These are phyloP conservation scores for Ochlodes sylvanus DNA, from an alignment of 2,888 invertebrate genomes.

Conservation along the genomic window DNA sequence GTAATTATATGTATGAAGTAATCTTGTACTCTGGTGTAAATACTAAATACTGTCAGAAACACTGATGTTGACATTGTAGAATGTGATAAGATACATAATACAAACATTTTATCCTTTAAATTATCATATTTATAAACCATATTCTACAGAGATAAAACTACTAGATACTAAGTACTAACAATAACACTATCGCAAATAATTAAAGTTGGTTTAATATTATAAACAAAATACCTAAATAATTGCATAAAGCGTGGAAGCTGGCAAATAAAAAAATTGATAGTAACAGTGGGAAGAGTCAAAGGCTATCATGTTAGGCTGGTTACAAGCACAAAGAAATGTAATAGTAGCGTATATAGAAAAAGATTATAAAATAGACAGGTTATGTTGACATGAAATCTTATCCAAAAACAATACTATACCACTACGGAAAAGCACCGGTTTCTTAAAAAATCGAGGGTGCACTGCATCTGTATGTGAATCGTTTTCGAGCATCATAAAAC, in stretches of 20 bases:
- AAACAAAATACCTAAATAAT: too few species aligned
- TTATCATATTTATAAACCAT: too few species aligned
- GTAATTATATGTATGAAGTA: too few species aligned
- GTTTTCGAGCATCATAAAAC: constrained; percentile 53
- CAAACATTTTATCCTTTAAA: too few species aligned
- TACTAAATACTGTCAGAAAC: too few species aligned
- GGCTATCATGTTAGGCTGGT: not conserved
- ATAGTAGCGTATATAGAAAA: not conserved
- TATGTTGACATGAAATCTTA: constrained; percentile 2
- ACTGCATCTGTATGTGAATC: constrained; percentile 61
- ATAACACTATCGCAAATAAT: too few species aligned
- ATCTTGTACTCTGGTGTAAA: too few species aligned
- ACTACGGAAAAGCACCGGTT: constrained; percentile 53
- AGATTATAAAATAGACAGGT: not conserved
- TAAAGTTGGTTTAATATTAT: too few species aligned
- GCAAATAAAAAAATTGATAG: not conserved
- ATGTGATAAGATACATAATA: too few species aligned
- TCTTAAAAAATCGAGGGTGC: constrained; percentile 68
- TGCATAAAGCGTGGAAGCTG: not conserved
- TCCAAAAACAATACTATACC: constrained; percentile 65
- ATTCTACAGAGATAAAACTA: too few species aligned
- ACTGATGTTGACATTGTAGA: too few species aligned
- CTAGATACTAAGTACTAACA: too few species aligned
- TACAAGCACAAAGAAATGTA: not conserved
- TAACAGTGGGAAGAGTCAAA: not conserved